Evolutionary conservation across 1,140 invertebrate genomes (phyloP).

Genomic region (Drosophila nigrodunni): DNA sequence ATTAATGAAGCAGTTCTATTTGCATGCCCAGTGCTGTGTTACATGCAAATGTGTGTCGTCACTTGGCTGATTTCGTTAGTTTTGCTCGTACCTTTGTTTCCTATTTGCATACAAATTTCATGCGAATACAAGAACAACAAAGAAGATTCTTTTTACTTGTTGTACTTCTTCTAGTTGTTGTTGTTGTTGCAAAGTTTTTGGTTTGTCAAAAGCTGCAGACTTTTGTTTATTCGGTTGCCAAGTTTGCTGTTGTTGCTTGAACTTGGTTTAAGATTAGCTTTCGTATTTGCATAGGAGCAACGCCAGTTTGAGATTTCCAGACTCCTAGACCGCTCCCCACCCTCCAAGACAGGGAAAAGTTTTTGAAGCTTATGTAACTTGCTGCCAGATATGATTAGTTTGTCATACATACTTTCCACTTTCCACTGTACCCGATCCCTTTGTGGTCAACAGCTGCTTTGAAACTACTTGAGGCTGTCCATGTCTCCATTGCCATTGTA

Average conservation of each 20-base stretch:
- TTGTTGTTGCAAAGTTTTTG: constrained; percentile 12
- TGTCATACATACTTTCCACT: constrained; percentile 6
- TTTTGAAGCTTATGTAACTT: constrained; percentile 44
- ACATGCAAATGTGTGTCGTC: constrained; percentile 44
- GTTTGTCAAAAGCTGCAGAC: constrained; percentile 9
- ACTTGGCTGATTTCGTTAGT: constrained; percentile 62
- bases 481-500: background rate
- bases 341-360: background rate
- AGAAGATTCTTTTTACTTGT: background rate
- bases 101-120: constrained; percentile 80
- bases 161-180: background rate
- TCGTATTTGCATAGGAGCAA: constrained; percentile 61
- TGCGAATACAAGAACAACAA: constrained; percentile 43
- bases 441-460: background rate
- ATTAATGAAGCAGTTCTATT: background rate
- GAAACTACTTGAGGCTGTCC: background rate
- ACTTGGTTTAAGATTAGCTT: constrained; percentile 51
- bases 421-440: background rate
- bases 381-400: constrained; percentile 49
- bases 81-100: constrained; percentile 65
- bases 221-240: constrained; percentile 73
- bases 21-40: background rate
- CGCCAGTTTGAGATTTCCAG: constrained; percentile 3
- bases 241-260: constrained; percentile 63
- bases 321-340: background rate